Conservation (phyloP, 2,113 vertebrate species). For the Phoenicopterus ruber region DNA sequence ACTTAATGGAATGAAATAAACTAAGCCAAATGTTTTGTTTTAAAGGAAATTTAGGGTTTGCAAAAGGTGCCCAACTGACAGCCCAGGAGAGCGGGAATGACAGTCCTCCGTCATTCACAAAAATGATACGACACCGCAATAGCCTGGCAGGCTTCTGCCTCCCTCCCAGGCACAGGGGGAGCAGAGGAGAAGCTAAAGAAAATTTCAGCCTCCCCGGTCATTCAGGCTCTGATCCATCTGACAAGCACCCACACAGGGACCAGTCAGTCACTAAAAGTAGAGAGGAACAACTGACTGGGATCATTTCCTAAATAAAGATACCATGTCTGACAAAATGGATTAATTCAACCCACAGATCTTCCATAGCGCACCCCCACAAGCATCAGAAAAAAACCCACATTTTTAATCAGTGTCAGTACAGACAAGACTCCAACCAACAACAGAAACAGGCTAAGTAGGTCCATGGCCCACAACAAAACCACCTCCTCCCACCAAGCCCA, state of each 20-base stretch:
- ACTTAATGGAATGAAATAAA: conserved; percentile 58
- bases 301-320: not conserved
- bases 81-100: not conserved
- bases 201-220: not conserved
- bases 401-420: not conserved
- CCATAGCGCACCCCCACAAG: not conserved
- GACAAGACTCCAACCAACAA: not conserved
- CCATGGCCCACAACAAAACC: not conserved
- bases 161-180: not conserved
- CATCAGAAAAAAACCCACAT: not conserved
- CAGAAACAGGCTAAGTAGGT: not conserved
- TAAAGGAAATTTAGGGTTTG: conserved; percentile 29
- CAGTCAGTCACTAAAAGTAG: not conserved
- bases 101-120: not conserved
- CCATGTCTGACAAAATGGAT: not conserved
- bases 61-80: conserved; percentile 18
- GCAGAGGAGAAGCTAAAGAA: not conserved
- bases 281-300: not conserved
- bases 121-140: rapidly evolving
- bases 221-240: not conserved
- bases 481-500: not conserved
- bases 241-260: not conserved
- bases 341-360: not conserved
- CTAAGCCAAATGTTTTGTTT: conserved; percentile 61
- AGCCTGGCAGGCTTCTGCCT: not conserved